Base-by-base conservation (phyloP, 2,888 invertebrate genomes). In the Scaeva pyrastri region DNA sequence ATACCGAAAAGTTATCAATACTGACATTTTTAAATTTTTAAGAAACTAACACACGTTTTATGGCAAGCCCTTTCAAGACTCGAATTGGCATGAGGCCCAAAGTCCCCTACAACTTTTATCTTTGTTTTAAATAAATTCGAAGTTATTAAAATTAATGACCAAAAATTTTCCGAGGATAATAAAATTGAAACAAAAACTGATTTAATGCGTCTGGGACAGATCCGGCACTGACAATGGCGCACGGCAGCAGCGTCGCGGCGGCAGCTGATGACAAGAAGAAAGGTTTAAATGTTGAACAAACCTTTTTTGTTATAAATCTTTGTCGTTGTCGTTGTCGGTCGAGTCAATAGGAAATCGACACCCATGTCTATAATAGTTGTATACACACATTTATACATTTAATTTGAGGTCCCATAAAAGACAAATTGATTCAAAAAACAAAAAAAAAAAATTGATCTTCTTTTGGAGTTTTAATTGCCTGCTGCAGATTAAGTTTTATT, bases 361-460 rank as follows among this genome's bases (percentile, higher is more conserved):
- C 86, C 5, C 21, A 11, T 39, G 0, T 11, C 8, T 6, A 12
- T 11, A 11, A 50, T 2, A 45, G 31, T 31, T 8, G 6, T 16
- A 48, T 2, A 10, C 10, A 19, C 1, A 39, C 41, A n/a, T n/a
- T n/a, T n/a, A n/a, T n/a, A n/a, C n/a, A n/a, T n/a, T n/a, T n/a
- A 23, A 16, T 70, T 68, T 62, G 62, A 43, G 77, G 85, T 55
- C 62, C 60, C 43, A 56, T 77, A 73, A 78, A 78, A 81, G 77
- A 58, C 50, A 77, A 86, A 86, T 86, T 86, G 81, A 81, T 81
- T 81, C n/a, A n/a, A 19, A 45, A 81, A 86, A 78, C 74, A n/a
- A n/a, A n/a, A n/a, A n/a, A n/a, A n/a, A n/a, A n/a, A n/a, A n/a
- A n/a, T 81, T 78, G 74, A 66, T 82, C 85, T 62, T 68, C 60